Conservation (phyloP, 2,797 vertebrate species). For the Mus caroli region DNA sequence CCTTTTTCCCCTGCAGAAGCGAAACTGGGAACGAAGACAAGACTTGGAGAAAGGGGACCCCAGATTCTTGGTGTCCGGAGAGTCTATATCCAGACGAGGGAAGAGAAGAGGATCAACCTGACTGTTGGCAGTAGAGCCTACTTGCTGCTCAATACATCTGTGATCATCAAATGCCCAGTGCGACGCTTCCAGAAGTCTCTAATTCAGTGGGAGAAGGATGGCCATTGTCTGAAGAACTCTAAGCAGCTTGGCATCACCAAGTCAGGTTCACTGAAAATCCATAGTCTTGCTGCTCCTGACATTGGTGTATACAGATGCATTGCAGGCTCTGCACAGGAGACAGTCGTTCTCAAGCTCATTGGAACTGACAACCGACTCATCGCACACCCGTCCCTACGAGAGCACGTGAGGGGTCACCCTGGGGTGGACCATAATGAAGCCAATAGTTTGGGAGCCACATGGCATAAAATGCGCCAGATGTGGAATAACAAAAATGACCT, state of each 20-base stretch:
- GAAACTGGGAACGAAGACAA: constrained; percentile 84
- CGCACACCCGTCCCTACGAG: constrained; percentile 84
- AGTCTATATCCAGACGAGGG: constrained; percentile 94
- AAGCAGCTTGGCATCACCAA: constrained; percentile 91
- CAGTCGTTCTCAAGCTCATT: constrained; percentile 93
- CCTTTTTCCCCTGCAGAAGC: constrained; percentile 86
- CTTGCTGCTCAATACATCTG: constrained; percentile 93
- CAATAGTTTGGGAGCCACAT: constrained; percentile 87
- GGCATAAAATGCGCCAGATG: constrained; percentile 89
- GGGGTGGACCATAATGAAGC: constrained; percentile 82
- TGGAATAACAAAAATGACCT: constrained; percentile 91
- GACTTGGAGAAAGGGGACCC: constrained; percentile 85
- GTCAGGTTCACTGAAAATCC: constrained; percentile 94
- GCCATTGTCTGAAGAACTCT: constrained; percentile 88
- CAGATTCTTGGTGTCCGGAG: constrained; percentile 88
- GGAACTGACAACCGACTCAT: constrained; percentile 90
- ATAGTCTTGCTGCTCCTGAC: constrained; percentile 88
- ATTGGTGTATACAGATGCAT: constrained; percentile 93
- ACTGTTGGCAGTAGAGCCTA: constrained; percentile 94
- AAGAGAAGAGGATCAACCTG: constrained; percentile 93
- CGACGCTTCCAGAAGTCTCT: constrained; percentile 91
- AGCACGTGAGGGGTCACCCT: background rate
- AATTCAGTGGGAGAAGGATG: constrained; percentile 94
- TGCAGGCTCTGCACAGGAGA: constrained; percentile 90
- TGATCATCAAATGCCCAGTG: constrained; percentile 95